Evolutionary conservation across 2,888 invertebrate species (phyloP).

Genomic region (Microplitis manilae): DNA sequence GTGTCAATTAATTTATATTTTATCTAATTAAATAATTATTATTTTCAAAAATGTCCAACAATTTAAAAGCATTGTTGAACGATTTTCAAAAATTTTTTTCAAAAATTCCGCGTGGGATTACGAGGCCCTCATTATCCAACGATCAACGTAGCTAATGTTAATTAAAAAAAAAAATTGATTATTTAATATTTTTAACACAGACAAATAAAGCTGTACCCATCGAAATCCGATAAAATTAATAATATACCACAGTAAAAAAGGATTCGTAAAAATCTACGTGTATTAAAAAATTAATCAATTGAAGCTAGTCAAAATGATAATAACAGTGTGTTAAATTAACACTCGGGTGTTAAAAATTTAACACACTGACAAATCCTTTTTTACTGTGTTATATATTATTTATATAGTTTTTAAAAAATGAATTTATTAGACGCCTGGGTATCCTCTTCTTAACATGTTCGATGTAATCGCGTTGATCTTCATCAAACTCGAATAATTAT

Average conservation of each 20-base stretch:
- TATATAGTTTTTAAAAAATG: background rate
- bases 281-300: too few species aligned
- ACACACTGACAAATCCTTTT: too few species aligned
- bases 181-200: conserved; percentile 12
- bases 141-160: conserved; percentile 15
- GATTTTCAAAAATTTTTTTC: background rate
- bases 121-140: conserved; percentile 40
- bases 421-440: background rate
- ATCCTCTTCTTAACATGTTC: conserved; percentile 11
- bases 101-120: conserved; percentile 9
- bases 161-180: background rate
- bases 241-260: background rate
- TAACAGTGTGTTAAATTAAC: too few species aligned
- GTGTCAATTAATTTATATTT: background rate
- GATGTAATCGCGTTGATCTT: conserved; percentile 34
- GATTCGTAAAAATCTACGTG: too few species aligned
- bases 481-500: conserved; percentile 20
- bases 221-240: conserved; percentile 5
- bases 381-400: background rate
- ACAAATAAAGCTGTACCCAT: conserved; percentile 43
- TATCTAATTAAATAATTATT: conserved; percentile 46
- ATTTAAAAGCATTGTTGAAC: background rate
- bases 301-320: too few species aligned
- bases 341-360: too few species aligned
- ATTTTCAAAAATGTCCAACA: conserved; percentile 1